phyloP scores from a whole-genome alignment of 1,140 invertebrate genomes.

The Camponotus floridanus region DNA sequence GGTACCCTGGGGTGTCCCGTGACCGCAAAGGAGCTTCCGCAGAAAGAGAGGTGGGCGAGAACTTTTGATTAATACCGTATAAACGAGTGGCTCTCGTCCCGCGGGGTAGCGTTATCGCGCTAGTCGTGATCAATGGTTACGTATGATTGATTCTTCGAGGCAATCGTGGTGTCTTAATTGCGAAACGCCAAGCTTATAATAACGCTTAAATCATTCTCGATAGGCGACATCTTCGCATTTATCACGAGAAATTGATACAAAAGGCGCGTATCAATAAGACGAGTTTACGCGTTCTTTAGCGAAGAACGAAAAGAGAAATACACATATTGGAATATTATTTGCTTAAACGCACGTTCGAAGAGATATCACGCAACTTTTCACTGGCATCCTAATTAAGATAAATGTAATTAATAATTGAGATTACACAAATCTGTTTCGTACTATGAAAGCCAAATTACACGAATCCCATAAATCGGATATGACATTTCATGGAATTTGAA shows the following conservation, averaged over 20 bases:
- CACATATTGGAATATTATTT: too few relatives aligned
- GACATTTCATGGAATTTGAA: background rate
- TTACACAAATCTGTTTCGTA: background rate
- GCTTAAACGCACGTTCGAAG: background rate
- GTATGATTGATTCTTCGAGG: conserved; percentile 19
- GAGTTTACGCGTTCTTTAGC: background rate
- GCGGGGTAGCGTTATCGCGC: background rate
- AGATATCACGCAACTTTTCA: background rate
- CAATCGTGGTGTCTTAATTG: conserved; percentile 2
- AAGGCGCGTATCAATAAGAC: background rate
- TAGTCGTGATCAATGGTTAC: conserved; percentile 13
- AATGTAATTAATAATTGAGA: background rate
- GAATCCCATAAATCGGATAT: background rate
- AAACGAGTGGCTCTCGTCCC: conserved; percentile 5
- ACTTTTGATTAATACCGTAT: conserved; percentile 65
- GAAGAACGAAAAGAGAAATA: background rate
- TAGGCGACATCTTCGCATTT: background rate
- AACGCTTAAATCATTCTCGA: conserved; percentile 14
- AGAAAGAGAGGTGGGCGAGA: conserved; percentile 57
- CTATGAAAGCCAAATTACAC: background rate
- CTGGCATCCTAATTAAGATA: background rate
- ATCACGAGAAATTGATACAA: conserved; percentile 17
- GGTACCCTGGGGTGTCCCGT: conserved; percentile 75
- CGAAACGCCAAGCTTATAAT: background rate
- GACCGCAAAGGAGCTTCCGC: conserved; percentile 80